A percentile compares a stretch with the other conserved stretches of the same genome.
Conservation (phyloP, 2,888 invertebrate species). For the Tinea semifulvella region DNA sequence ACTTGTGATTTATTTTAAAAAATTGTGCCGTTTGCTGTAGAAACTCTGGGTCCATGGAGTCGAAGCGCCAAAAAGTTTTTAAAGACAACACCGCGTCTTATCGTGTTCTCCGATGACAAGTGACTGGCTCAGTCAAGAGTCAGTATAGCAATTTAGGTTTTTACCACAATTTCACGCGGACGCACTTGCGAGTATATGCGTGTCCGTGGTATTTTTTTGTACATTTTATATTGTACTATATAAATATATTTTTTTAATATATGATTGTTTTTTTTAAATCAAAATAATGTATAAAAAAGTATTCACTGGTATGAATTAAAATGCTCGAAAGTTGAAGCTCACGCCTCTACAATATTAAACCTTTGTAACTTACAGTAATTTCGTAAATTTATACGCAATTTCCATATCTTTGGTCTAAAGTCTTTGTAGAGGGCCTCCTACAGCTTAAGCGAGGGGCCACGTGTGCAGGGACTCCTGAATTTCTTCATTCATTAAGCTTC, state of each 20-base stretch:
- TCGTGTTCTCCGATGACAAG: not conserved
- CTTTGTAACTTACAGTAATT: slow-evolving; percentile 4
- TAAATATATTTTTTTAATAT: too few relatives aligned
- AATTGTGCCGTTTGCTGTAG: too few relatives aligned
- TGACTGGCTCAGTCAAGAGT: not conserved
- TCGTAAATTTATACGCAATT: slow-evolving; percentile 1
- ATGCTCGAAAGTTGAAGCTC: too few relatives aligned
- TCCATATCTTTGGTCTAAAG: slow-evolving; percentile 8
- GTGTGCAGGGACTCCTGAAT: slow-evolving; percentile 45
- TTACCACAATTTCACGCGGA: not conserved
- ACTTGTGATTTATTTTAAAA: too few relatives aligned
- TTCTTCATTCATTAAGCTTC: slow-evolving; percentile 62
- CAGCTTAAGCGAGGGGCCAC: slow-evolving; percentile 24
- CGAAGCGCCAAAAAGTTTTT: too few relatives aligned
- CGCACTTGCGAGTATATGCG: too few relatives aligned
- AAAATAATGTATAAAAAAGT: too few relatives aligned
- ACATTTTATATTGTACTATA: too few relatives aligned
- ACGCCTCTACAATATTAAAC: slow-evolving; percentile 2
- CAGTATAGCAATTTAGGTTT: not conserved
- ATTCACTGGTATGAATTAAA: too few relatives aligned
- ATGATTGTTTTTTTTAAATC: too few relatives aligned
- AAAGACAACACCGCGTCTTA: not conserved
- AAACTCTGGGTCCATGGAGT: too few relatives aligned
- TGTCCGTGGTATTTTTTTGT: too few relatives aligned
- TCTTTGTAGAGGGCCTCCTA: slow-evolving; percentile 23